Percentiles rank a stretch among this genome's conserved stretches.
Evolutionary conservation across 2,797 vertebrate species (phyloP).

Genomic region (Diplodus sargus): DNA sequence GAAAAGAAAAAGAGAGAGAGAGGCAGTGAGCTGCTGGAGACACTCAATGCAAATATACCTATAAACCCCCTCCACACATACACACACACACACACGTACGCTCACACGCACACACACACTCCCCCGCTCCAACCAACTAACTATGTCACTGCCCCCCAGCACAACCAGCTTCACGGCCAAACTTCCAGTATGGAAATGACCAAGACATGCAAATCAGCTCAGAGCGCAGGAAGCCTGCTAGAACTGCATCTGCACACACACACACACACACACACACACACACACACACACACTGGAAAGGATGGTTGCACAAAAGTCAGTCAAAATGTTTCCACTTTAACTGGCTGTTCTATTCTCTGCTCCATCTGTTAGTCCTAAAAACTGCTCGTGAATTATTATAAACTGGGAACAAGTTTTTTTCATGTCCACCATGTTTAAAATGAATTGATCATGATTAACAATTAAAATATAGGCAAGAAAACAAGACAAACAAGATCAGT

Average conservation of each 20-base stretch:
- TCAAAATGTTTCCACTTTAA: not conserved
- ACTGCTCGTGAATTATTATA: not conserved
- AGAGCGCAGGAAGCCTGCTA: conserved; percentile 78
- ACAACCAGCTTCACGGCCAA: conserved; percentile 75
- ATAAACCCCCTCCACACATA: conserved; percentile 26
- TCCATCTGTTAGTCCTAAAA: not conserved
- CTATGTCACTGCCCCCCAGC: conserved; percentile 27
- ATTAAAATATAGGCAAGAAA: too few relatives aligned
- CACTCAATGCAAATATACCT: conserved; percentile 91
- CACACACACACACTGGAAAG: not conserved
- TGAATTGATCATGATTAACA: too few relatives aligned
- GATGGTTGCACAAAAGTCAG: conserved; percentile 3
- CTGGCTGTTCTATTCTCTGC: not conserved
- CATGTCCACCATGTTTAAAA: too few relatives aligned
- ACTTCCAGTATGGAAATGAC: conserved; percentile 97
- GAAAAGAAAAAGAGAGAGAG: conserved; percentile 25
- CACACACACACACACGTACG: conserved; percentile 5
- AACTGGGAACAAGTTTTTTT: not conserved
- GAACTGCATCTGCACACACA: conserved; percentile 38
- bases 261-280: conserved; percentile 19
- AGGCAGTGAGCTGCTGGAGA: conserved; percentile 82
- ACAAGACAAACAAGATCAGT: too few relatives aligned
- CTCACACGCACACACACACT: conserved; percentile 2
- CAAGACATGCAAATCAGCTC: conserved; percentile 91
- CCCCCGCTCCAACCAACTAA: conserved; percentile 29